Evolutionary conservation across 2,797 vertebrate species (phyloP).

Genomic region (Astyanax mexicanus): DNA sequence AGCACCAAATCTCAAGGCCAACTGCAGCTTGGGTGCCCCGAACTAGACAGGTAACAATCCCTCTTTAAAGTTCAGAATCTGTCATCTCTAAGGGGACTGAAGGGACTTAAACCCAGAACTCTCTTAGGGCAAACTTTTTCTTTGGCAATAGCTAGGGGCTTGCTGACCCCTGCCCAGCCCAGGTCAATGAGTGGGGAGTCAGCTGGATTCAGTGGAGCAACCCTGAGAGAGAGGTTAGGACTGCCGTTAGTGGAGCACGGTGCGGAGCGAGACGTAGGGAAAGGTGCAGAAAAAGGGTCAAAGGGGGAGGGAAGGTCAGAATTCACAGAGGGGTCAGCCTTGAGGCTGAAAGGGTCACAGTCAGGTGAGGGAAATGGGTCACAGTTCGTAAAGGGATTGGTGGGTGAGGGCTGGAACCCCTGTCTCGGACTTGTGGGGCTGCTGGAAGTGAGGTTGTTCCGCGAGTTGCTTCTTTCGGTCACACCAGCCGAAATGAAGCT

Average conservation of each 20-base stretch:
- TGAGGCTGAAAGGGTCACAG: conserved; percentile 79
- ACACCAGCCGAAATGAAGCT: conserved; percentile 85
- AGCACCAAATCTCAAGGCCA: conserved; percentile 15
- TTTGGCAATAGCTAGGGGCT: conserved; percentile 73
- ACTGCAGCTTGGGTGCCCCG: neutral
- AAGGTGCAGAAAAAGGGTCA: conserved; percentile 78
- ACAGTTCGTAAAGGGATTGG: conserved; percentile 80
- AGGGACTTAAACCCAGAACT: conserved; percentile 79
- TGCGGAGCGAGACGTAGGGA: conserved; percentile 77
- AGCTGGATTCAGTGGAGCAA: conserved; percentile 71
- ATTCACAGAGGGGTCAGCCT: conserved; percentile 65
- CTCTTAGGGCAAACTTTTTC: conserved; percentile 74
- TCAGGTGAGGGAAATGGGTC: conserved; percentile 80
- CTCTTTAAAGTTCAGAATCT: conserved; percentile 69
- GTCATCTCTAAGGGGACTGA: conserved; percentile 79
- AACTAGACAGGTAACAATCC: neutral
- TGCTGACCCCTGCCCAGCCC: conserved; percentile 68
- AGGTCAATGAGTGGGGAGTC: conserved; percentile 79
- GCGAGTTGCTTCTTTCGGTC: conserved; percentile 40
- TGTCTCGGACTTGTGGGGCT: conserved; percentile 46
- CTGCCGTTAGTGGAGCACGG: conserved; percentile 81
- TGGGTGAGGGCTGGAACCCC: conserved; percentile 76
- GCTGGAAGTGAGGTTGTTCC: conserved; percentile 58
- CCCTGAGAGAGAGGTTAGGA: conserved; percentile 76
- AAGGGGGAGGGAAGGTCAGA: conserved; percentile 66